phyloP scores from a whole-genome alignment of 64 coral and sea anemone species.

The Orbicella faveolata region DNA sequence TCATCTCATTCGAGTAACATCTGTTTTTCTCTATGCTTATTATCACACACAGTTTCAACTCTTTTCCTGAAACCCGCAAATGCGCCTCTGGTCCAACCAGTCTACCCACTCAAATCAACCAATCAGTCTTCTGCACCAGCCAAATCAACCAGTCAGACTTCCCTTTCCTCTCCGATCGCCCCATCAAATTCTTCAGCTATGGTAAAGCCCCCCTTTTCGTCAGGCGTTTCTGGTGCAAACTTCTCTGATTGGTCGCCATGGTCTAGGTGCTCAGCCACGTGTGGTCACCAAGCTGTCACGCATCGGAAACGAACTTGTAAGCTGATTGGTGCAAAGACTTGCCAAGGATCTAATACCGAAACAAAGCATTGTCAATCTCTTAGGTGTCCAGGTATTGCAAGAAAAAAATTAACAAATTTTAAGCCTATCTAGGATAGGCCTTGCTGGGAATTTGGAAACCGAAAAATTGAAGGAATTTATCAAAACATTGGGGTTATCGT shows the following conservation, averaged over 20 bases:
- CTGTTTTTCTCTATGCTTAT: not conserved
- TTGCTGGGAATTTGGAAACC: too few species aligned
- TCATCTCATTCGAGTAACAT: too few species aligned
- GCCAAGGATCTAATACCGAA: slow-evolving; percentile 49
- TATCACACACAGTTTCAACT: not conserved
- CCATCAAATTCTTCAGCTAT: not conserved
- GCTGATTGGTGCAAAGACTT: slow-evolving; percentile 61
- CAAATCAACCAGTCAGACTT: not conserved
- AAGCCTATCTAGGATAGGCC: too few species aligned
- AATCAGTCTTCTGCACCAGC: not conserved
- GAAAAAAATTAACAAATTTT: too few species aligned
- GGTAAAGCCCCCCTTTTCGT: not conserved
- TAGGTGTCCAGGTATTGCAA: slow-evolving; percentile 64
- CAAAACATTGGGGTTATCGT: not conserved
- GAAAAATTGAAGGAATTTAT: too few species aligned
- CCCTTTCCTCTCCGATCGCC: not conserved
- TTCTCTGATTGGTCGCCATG: slow-evolving; percentile 73
- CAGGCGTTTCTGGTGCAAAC: not conserved
- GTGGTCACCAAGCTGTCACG: slow-evolving; percentile 34
- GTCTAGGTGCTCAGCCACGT: slow-evolving; percentile 67
- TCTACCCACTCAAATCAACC: not conserved
- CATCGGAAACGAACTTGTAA: slow-evolving; percentile 59
- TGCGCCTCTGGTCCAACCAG: not conserved
- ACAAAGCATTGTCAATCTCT: slow-evolving; percentile 41
- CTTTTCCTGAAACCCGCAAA: not conserved